Percentiles rank a stretch among this genome's conserved stretches.
phyloP scores from a whole-genome alignment of 30 jellyfish, hydroid and myxozoan genomes.

The Chrysaora quinquecirrha region DNA sequence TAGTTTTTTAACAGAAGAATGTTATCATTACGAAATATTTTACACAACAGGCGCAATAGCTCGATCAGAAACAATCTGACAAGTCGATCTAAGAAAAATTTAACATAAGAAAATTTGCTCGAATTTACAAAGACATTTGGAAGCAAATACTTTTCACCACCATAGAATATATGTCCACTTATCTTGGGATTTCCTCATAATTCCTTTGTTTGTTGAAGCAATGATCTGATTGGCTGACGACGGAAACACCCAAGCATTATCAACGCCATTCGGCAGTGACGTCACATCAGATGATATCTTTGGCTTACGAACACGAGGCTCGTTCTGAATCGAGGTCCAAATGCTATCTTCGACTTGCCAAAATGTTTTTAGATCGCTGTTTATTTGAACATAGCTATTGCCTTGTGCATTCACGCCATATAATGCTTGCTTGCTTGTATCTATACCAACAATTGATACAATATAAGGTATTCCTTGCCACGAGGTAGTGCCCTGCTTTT shows the following conservation, averaged over 20 bases:
- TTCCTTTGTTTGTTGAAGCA: slow-evolving; percentile 38
- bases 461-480: slow-evolving; percentile 4
- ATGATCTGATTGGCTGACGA: slow-evolving; percentile 8
- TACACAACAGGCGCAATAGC: no score
- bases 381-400: background rate
- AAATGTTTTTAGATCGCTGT: background rate
- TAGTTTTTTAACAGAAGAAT: no score
- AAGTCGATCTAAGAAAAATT: no score
- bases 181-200: background rate
- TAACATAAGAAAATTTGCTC: no score
- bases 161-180: slow-evolving; percentile 6
- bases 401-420: slow-evolving; percentile 15
- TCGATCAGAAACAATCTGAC: no score
- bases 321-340: slow-evolving; percentile 40
- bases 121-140: no score
- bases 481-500: background rate
- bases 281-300: background rate
- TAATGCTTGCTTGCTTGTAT: background rate
- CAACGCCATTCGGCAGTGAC: slow-evolving; percentile 23
- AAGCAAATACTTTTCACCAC: no score
- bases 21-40: no score
- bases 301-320: slow-evolving; percentile 37
- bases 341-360: slow-evolving; percentile 26
- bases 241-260: slow-evolving; percentile 34
- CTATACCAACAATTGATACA: slow-evolving; percentile 20